Evolutionary conservation across 2,113 vertebrate genomes (phyloP), one percentile per base, ranked within the genome.

Genomic region (Sporophila hypoxantha): DNA sequence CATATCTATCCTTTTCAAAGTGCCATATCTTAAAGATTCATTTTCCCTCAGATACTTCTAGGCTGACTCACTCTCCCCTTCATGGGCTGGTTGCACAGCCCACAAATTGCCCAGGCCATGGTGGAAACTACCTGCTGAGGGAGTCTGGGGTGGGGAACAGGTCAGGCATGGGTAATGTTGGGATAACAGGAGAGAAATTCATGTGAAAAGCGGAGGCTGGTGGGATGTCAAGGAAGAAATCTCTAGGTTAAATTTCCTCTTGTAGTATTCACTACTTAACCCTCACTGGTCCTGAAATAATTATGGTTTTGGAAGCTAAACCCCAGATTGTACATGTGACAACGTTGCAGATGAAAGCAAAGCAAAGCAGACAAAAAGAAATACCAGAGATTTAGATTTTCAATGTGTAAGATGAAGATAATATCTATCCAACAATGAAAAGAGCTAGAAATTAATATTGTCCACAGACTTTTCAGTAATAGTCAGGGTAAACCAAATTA

Each of bases 41-140:
- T 86, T 94, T 93, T 62, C 62, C 20, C 34, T 75, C 49, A 81
- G 59, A 91, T 92, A 21, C 34, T 86, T 91, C 61, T 71, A 16
- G 55, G 10, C 26, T 95, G 93, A 93, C 74, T 94, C 92, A 86
- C 59, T 42, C 32, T 85, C 76, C 60, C 37, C 71, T 76, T 76
- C 66, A 34, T 17, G 46, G 32, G 46, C 26, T 67, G 88, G 74
- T 53, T 89, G 55, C 49, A 65, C 5, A 83, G 73, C 49, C 47
- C 68, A 70, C 88, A 87, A 18, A 95, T 92, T 75, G 57, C 85
- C 59, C 61, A 44, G 62, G 46, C 60, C 0, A 2, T 81, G 74
- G 61, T 88, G 85, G 90, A 94, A 94, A 94, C 69, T 89, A 93
- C 76, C 90, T 91, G 53, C 52, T 53, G 57, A 81, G 87, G 73